Conservation (phyloP, 2,113 vertebrate genomes). For the Mastomys natalensis region DNA sequence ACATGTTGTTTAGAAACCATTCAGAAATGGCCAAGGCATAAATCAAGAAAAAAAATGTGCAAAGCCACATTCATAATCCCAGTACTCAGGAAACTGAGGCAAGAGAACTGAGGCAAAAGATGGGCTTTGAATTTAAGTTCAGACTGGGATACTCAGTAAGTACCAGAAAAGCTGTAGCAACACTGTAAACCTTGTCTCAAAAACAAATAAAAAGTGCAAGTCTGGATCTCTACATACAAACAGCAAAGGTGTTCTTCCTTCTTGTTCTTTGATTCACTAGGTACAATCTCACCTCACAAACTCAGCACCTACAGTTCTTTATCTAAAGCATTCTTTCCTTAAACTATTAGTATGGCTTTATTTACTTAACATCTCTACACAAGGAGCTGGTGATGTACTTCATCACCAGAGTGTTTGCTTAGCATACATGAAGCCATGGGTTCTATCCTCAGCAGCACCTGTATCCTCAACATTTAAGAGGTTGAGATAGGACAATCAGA, state of each 20-base stretch:
- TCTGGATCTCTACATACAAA: neutral
- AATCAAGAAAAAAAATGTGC: slow-evolving; percentile 9
- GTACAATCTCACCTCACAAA: neutral
- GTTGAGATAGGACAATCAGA: neutral
- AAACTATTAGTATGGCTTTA: slow-evolving; percentile 45
- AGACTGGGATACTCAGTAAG: neutral
- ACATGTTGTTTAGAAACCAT: slow-evolving; percentile 29
- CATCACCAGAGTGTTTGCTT: neutral
- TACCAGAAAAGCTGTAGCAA: neutral
- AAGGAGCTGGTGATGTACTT: neutral
- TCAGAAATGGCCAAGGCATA: slow-evolving; percentile 26
- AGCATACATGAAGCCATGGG: neutral
- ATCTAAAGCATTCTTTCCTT: slow-evolving; percentile 1
- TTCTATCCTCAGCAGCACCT: neutral
- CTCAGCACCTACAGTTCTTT: neutral
- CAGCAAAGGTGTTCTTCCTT: neutral
- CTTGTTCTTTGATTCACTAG: neutral
- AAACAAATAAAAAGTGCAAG: neutral
- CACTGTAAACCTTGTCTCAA: neutral
- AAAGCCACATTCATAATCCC: neutral
- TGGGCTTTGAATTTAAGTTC: neutral
- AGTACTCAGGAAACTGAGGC: neutral
- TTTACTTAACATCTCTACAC: slow-evolving; percentile 20
- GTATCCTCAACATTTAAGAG: neutral
- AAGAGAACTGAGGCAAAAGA: neutral